Base-by-base conservation (phyloP, 2,113 vertebrate species). In the Callorhinus ursinus region DNA sequence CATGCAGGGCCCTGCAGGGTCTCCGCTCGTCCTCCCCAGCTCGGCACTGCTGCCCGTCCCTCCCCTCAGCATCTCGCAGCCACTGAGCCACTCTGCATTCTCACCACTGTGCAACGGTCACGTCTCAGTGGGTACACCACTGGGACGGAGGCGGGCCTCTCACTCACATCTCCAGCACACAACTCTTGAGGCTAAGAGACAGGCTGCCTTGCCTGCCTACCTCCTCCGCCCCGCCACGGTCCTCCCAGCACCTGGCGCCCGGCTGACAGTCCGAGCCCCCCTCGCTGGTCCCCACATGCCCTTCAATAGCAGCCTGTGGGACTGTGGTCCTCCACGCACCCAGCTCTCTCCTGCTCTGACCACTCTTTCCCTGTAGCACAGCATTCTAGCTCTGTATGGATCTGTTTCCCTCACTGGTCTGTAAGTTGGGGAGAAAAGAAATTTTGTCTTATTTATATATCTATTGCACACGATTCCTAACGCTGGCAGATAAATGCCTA, bases 51-150 rank as follows among this genome's bases (percentile, higher is more conserved):
- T 9, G 7, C 18, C 85, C 24, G 0, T 69, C 21, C 4, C n/a
- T 39, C 59, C 6, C 26, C 39, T 13, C 51, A 51, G 65, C 0
- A 0, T 19, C 71, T 18, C 82, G 31, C 10, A 4, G 1, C 24
- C 46, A 6, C 3, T 0, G 14, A 55, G 49, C 85, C 26, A 3
- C 33, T 55, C 49, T 53, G 49, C 0, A 12, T 33, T 36, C 49
- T 21, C 13, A 24, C 4, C 49, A 4, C 15, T 2, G 24, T 1
- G n/a, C 8, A 2, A 4, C 1, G 21, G 24, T 10, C 57, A 24
- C 5, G 3, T 3, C 81, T 49, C 51, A 19, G 7, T 1, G 36
- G 33, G 33, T 11, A 14, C 13, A 74, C 31, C 10, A 2, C 36
- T 10, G 53, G 42, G n/a, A 72, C 19, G 26, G 31, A 0, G n/a